These are phyloP conservation scores for Parthenolecanium corni DNA, from an alignment of 2,888 invertebrate species.

Conservation along the genomic window DNA sequence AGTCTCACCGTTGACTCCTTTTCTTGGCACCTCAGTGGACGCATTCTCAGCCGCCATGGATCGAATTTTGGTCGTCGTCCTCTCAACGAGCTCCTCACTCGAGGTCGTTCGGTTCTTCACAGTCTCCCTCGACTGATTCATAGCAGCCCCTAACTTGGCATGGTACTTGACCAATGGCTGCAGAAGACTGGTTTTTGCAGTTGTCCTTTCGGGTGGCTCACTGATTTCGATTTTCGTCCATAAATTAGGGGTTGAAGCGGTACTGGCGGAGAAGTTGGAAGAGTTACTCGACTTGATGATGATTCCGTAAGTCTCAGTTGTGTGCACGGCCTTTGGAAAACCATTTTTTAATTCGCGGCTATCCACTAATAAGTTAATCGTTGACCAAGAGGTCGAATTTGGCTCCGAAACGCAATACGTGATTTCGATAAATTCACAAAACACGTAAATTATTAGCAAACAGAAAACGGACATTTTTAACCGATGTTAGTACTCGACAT, in stretches of 20 bases:
- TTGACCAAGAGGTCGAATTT: slow-evolving; percentile 15
- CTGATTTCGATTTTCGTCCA: slow-evolving; percentile 17
- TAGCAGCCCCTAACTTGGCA: neutral
- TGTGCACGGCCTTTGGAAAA: slow-evolving; percentile 3
- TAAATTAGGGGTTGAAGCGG: neutral
- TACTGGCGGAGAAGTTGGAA: neutral
- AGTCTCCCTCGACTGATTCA: neutral
- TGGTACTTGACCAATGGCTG: neutral
- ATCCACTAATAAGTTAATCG: slow-evolving; percentile 6
- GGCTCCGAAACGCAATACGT: neutral
- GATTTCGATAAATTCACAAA: slow-evolving; percentile 8
- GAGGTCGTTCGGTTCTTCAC: neutral
- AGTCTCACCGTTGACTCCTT: slow-evolving; percentile 15
- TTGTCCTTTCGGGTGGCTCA: neutral
- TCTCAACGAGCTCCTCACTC: neutral
- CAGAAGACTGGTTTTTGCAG: neutral
- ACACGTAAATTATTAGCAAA: neutral
- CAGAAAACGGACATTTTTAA: slow-evolving; percentile 13
- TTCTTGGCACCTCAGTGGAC: slow-evolving; percentile 1
- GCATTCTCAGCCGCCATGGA: neutral
- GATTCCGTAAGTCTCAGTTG: slow-evolving; percentile 31
- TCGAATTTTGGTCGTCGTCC: neutral
- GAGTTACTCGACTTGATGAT: slow-evolving; percentile 17
- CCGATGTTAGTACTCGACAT: slow-evolving; percentile 11
- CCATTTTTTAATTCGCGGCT: slow-evolving; percentile 4